A percentile compares a stretch with the other conserved stretches of the same genome.
phyloP scores from a whole-genome alignment of 2,797 vertebrate species.

The Labeo calbasu region DNA sequence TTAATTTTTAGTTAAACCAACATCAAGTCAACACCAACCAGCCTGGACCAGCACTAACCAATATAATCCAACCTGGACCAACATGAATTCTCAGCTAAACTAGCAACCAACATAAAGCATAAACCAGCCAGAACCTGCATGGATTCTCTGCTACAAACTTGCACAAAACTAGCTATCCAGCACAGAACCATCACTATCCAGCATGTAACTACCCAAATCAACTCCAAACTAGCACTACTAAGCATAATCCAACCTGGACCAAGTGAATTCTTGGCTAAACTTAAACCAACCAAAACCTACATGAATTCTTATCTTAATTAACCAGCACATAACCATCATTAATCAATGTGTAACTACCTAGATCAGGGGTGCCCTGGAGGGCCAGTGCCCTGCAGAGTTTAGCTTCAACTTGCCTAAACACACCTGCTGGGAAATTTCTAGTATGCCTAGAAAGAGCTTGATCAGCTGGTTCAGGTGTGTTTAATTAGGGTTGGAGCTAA shows the following conservation, averaged over 20 bases:
- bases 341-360: background rate
- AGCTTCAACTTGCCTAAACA: too few species aligned
- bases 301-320: background rate
- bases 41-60: background rate
- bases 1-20: background rate
- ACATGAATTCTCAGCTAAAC: background rate
- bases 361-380: too few species aligned
- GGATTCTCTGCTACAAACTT: background rate
- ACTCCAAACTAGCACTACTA: background rate
- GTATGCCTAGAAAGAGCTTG: too few species aligned
- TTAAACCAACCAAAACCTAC: too few species aligned
- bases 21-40: background rate
- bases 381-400: too few species aligned
- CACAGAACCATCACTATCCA: background rate
- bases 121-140: background rate
- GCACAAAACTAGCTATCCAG: too few species aligned
- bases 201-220: background rate
- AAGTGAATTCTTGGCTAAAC: too few species aligned
- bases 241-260: background rate
- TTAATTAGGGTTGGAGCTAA: too few species aligned
- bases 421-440: too few species aligned
- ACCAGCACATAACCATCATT: background rate
- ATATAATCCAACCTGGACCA: background rate
- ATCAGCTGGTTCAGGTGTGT: too few species aligned
- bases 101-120: background rate